Evolutionary conservation across 2,888 invertebrate genomes (phyloP), one percentile per base, ranked within the genome.

Genomic region (Coelogynopora nodosa): DNA sequence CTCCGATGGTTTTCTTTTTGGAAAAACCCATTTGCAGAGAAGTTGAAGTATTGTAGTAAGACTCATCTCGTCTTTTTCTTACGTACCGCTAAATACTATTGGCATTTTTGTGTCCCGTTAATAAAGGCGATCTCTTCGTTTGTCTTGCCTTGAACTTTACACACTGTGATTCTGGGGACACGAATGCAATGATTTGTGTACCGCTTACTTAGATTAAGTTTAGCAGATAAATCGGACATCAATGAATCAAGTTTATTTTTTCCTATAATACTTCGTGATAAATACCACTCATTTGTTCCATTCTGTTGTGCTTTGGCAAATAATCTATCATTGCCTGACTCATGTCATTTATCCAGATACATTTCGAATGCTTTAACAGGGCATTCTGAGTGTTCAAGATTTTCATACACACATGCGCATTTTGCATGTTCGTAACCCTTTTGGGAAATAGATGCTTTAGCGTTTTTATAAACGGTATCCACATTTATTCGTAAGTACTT

Each of bases 141-240:
- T 23, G 18, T 74, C 5, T 23, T 5, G 74, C 49, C 49, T 49
- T 49, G 49, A 13, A n/a, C 74, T 74, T 23, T 74, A 26, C 74
- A 13, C 74, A 74, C 27, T 23, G 74, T 74, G 74, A 74, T 74
- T 74, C 74, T 23, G 74, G 74, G 5, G 74, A 74, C 74, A 74
- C 27, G 74, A 74, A 74, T 74, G 23, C 74, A 74, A 23, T 5
- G 74, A 74, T 74, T 74, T 74, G 2, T 74, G 5, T 74, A 74
- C 74, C 74, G 27, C 74, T 74, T 74, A 74, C 27, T 74, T 74
- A 74, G 74, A 74, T 74, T 5, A 26, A 74, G 74, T 74, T 74
- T 74, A 74, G 74, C 74, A 74, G 74, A 74, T 74, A 26, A 74
- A 26, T 23, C 23, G 18, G 27, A 74, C 74, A 74, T 74, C 74